Base-by-base conservation (phyloP, 2,113 vertebrate species). In the Monopterus albus region DNA sequence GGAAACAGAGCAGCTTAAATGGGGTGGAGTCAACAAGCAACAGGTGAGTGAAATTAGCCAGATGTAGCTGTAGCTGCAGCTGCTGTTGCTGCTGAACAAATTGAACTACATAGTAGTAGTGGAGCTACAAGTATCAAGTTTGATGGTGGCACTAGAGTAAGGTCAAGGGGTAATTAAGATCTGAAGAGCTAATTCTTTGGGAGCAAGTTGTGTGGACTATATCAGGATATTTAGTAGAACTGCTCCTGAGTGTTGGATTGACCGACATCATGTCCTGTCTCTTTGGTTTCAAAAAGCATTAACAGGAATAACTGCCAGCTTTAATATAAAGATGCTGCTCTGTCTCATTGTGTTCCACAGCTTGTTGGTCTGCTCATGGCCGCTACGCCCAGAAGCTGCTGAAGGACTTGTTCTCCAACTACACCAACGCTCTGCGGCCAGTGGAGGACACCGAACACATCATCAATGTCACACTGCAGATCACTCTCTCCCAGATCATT, bases 401-500 rank as follows among this genome's bases (percentile, higher is more conserved):
- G 57, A 94, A 18, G 0, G 88, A 97, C 72, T 88, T 98, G 60
- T 95, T 97, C 8, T 47, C 91, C 73, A 97, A 97, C 91, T 97
- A 97, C 87, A 95, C 94, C 79, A 96, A 76, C 3, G 95, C 95
- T 15, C 63, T 97, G 89, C 91, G 96, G 5, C 96, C 96, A 0
- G 95, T 96, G 79, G 93, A 94, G 33, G 94, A 98, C 88, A 98
- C 95, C 0, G 94, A 96, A 45, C 82, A 94, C 75, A 92, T 92
- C 7, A 93, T 98, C 70, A 97, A 95, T 0, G 95, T 98, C 78
- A 97, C 95, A 0, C 90, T 97, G 21, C 96, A 95, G 88, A 91
- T 98, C 93, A 97, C 96, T 3, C 75, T 97, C 11, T 94, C 95
- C 17, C 96, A 98, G 92, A 97, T 98, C 92, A 97, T 98, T 1